Evolutionary conservation across 2,888 invertebrate species (phyloP), one percentile per base, ranked within the genome.

Genomic region (Melanostoma scalare): DNA sequence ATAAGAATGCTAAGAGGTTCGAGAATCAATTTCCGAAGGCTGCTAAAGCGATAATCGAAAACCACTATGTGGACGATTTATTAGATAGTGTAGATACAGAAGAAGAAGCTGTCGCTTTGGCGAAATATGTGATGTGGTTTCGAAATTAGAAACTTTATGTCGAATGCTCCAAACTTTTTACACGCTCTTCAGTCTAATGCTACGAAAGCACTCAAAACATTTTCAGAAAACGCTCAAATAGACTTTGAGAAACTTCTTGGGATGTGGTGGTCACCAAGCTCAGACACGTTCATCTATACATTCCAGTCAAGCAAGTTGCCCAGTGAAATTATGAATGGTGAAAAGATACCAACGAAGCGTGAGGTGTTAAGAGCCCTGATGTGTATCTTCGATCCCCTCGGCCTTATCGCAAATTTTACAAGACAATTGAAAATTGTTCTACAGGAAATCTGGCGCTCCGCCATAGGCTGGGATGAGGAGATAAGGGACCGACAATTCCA

Each of bases 301-400:
- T 65, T 52, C 36, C 33, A 60, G 9, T 30, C 56, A 38, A 38
- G 35, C 60, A 52, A 40, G n/a, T 80, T 30, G 38, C 20, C 61
- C 4, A 48, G 9, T 0, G 20, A 20, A 20, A 20, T 20, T 20
- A 20, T 20, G 20, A 20, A 20, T 20, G 20, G 20, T 20, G 20
- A 20, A 20, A 20, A 20, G 20, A 20, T 20, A 20, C 20, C 20
- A 20, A 20, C 20, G 20, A 20, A 20, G 75, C 52, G 86, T 20
- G 71, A 86, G 52, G 61, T 85, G n/a, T 60, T 87, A 4, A 72
- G 86, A 3, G 50, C 85, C 0, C 82, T 86, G 5, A 88, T 86
- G 88, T 88, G 87, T 2, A 52, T 88, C 4, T 89, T 87, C 71
- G 88, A 89, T 56, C 88, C 88, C 0, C 63, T 88, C 0, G 88